Evolutionary conservation across 2,113 vertebrate genomes (phyloP), one percentile per base, ranked within the genome.

Genomic region (Poeciliopsis retropinna): DNA sequence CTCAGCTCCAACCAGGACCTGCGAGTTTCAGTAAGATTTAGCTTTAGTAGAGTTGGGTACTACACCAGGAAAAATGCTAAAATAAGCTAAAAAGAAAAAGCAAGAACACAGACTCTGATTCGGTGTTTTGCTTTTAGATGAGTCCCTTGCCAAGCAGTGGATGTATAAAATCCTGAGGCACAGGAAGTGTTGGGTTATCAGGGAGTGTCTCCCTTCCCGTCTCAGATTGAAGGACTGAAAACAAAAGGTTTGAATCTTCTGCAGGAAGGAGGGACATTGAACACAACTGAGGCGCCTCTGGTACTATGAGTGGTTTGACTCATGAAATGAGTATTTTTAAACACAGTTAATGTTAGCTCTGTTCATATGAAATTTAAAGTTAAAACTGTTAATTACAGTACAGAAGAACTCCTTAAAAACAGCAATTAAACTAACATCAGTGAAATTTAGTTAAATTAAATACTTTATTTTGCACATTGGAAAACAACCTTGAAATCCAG

Each of bases 181-280:
- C 77, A 87, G 90, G 92, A 92, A 92, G 88, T 80, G 64, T 19
- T 47, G 84, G 73, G 76, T 91, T 89, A 91, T 89, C 86, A 81
- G 87, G 89, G 88, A 88, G 85, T 77, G 86, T 87, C 86, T 84
- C 29, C 32, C 83, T 87, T 91, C 91, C 90, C 65, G 81, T 80
- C 73, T 83, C 81, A 75, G 73, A 82, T 68, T 83, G 76, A 87
- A 90, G 87, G 78, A 76, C 83, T 54, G 60, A 76, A 86, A 92
- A 91, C 88, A 92, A 90, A 90, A 90, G 51, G 47, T 65, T 72
- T 41, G 76, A 76, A 72, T 92, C 89, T 82, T 85, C 70, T 70
- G 70, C 79, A 89, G 84, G 83, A 85, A 90, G 76, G 69, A 28
- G 13, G 71, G 79, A 79, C 85, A 37, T n/a, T 64, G 70, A 74